Evolutionary conservation across 2,797 vertebrate genomes (phyloP), one percentile per base, ranked within the genome.

Genomic region (Acrossocheilus fasciatus): DNA sequence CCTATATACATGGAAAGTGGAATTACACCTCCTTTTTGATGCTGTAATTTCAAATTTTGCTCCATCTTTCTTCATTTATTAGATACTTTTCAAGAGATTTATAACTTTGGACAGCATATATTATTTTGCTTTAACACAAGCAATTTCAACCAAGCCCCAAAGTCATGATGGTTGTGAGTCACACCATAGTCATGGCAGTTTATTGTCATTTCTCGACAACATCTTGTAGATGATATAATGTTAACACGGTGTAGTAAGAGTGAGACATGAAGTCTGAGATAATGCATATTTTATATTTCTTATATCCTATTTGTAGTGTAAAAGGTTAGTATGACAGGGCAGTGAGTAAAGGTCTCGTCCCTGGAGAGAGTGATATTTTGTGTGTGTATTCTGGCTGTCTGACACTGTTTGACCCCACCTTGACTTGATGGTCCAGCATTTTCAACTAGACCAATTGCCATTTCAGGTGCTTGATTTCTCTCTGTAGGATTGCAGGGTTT

Each of bases 361-460:
- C 1, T 0, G 17, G 84, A 72, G 47, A 78, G 34, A 15, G 1
- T 26, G 57, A 73, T 15, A 41, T 12, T 47, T n/a, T 68, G 0
- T 41, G 89, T 93, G 95, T 93, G 94, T 94, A 95, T 95, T 95
- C 20, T 2, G 84, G 64, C 84, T 90, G 94, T 94, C 94, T 95
- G 92, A 90, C 90, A 23, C 90, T 57, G 69, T 66, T 50, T 68
- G 81, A 88, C 81, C 68, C 83, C 84, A 84, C 77, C 88, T 87
- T 26, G 62, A 36, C 85, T 81, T 83, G 64, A 87, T 86, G 75
- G 82, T 84, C 43, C 45, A 20, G 39, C 18, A 81, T 89, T 77
- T 86, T 79, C 64, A 76, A 41, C n/a, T 50, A 72, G 15, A 12
- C 57, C 45, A 64, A 89, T 88, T n/a, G 84, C 73, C 41, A 26